Conservation (phyloP, 2,888 invertebrate species). For the Caenorhabditis sp. region DNA sequence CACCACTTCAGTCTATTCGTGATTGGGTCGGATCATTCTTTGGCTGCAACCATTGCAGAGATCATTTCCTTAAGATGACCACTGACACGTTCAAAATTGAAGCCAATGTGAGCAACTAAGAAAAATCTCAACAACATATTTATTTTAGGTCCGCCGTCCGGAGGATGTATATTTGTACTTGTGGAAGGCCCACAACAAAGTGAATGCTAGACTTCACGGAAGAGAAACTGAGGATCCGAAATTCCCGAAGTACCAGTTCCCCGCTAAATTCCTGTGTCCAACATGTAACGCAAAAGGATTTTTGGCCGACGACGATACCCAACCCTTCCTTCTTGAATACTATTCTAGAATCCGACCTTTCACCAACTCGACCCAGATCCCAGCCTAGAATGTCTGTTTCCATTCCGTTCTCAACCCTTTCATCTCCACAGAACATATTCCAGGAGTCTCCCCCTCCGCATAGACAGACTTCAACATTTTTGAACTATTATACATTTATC, state of each 20-base stretch:
- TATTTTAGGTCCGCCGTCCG: conserved; percentile 72
- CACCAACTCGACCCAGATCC: conserved; percentile 36
- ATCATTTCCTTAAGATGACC: conserved; percentile 94
- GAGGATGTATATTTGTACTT: conserved; percentile 81
- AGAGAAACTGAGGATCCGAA: conserved; percentile 89
- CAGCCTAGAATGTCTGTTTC: conserved; percentile 14
- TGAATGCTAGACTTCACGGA: conserved; percentile 91
- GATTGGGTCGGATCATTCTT: conserved; percentile 95
- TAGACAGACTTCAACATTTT: conserved; percentile 29
- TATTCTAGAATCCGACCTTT: conserved; percentile 77
- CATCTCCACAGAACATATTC: conserved; percentile 54
- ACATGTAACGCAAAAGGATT: conserved; percentile 72
- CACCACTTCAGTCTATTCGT: conserved; percentile 90
- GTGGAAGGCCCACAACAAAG: conserved; percentile 94
- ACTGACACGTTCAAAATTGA: conserved; percentile 83
- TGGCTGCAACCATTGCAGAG: conserved; percentile 92
- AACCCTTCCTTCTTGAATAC: conserved; percentile 74
- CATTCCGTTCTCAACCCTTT: conserved; percentile 44
- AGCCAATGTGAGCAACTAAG: conserved; percentile 69
- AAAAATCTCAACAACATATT: background rate
- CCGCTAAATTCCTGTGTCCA: conserved; percentile 78
- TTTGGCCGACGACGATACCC: conserved; percentile 48
- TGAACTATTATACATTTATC: conserved; percentile 52
- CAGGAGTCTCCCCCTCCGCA: conserved; percentile 40
- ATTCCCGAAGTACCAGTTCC: conserved; percentile 88